Conservation (phyloP, 2,113 vertebrate genomes). For the Castor canadensis region DNA sequence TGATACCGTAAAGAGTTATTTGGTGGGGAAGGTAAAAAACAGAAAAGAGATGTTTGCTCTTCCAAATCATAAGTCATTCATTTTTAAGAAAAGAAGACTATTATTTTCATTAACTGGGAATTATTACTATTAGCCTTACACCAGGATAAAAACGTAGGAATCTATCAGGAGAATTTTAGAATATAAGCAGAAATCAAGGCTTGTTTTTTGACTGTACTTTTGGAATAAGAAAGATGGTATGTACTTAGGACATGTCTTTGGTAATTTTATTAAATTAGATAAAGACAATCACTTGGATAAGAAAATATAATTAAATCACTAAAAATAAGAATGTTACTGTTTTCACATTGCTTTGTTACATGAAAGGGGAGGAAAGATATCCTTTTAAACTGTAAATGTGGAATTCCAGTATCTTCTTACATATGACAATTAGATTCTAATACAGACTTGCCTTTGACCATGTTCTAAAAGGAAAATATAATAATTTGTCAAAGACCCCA, state of each 20-base stretch:
- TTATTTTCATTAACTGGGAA: background rate
- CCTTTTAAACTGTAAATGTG: background rate
- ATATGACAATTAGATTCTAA: conserved; percentile 37
- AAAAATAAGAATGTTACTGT: conserved; percentile 42
- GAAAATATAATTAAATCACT: conserved; percentile 40
- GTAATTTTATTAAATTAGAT: conserved; percentile 43
- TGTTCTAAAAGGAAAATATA: conserved; percentile 44
- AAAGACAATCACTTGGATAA: background rate
- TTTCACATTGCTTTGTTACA: conserved; percentile 31
- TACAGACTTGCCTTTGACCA: conserved; percentile 11
- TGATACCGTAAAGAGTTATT: background rate
- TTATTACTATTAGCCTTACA: background rate
- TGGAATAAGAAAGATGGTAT: conserved; percentile 25
- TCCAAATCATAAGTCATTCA: background rate
- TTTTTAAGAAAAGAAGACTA: background rate
- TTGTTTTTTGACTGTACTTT: conserved; percentile 28
- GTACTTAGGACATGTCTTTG: background rate
- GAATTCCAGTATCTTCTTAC: conserved; percentile 18
- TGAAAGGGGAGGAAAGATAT: conserved; percentile 41
- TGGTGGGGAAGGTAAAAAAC: background rate
- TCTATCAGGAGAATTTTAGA: background rate
- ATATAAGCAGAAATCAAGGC: background rate
- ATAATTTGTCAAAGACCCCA: background rate
- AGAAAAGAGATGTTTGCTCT: background rate
- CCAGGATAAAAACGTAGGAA: background rate